Evolutionary conservation across 1,140 invertebrate species (phyloP).

Genomic region (Drosophila baimaii): DNA sequence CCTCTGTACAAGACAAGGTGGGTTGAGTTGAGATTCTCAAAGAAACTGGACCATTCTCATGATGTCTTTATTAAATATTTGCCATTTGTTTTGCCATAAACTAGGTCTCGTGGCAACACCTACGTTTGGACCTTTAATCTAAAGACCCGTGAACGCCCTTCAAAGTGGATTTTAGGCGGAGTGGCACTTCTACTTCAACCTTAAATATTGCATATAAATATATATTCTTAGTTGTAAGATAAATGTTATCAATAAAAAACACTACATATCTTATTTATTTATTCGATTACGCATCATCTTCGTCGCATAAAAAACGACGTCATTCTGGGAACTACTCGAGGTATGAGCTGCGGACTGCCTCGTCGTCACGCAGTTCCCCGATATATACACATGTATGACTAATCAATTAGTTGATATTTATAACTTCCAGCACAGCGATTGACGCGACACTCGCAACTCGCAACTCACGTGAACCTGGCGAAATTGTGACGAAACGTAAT

Average conservation of each 20-base stretch:
- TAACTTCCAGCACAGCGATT: conserved; percentile 23
- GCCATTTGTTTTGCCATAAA: too few relatives aligned
- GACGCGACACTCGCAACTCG: not conserved
- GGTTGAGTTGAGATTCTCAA: conserved; percentile 3
- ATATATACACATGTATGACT: conserved; percentile 27
- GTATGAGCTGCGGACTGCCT: conserved; percentile 1
- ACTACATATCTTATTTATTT: not conserved
- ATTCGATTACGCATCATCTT: conserved; percentile 3
- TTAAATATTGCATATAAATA: conserved; percentile 74
- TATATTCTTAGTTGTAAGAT: not conserved
- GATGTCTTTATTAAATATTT: not conserved
- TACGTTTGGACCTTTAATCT: conserved; percentile 98
- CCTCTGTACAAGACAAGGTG: conserved; percentile 96
- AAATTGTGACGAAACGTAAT: conserved; percentile 24
- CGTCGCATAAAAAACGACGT: not conserved
- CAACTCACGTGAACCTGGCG: conserved; percentile 37
- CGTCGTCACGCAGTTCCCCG: conserved; percentile 8
- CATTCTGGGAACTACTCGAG: conserved; percentile 9
- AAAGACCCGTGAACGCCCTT: conserved; percentile 93
- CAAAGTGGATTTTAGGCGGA: conserved; percentile 96
- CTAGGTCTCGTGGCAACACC: conserved; percentile 91
- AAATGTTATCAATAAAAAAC: not conserved
- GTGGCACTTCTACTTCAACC: conserved; percentile 94
- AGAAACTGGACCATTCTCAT: not conserved
- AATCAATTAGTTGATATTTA: conserved; percentile 57